Base-by-base conservation (phyloP, 2,113 vertebrate species). In the Peromyscus maniculatus region DNA sequence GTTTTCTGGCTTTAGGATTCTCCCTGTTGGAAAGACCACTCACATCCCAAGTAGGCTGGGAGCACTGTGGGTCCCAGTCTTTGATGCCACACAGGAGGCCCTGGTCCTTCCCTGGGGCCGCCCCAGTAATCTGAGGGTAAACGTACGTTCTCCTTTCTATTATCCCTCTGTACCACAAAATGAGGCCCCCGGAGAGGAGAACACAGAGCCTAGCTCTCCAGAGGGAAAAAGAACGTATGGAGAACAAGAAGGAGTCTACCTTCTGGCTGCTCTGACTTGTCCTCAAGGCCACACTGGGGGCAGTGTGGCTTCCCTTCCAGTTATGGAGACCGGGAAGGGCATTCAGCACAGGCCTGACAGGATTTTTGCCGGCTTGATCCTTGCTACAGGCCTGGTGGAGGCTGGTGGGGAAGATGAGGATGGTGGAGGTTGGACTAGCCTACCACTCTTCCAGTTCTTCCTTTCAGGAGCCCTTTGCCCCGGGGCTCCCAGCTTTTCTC, bases 221-320 rank as follows among this genome's bases (percentile, higher is more conserved):
- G 19, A 11, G 28, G 62, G n/a, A 26, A 24, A 39, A 43, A 62
- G 28, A 57, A 7, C 12, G 7, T 75, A 72, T 15, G 57, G 24
- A 84, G 75, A n/a, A 6, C 28, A 0, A 71, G 28, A 0, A 71
- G 28, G 12, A 75, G n/a, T 28, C 78, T 64, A 21, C 13, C 2
- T 22, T 62, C 71, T 24, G n/a, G 59, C 19, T 1, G 0, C 43
- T 15, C 1, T 39, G 31, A 33, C 64, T 36, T 0, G 2, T 26
- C 52, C 43, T 7, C 43, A n/a, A 24, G 55, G 49, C 26, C 74
- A 4, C 86, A 33, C 3, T 49, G 74, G 52, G 55, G 62, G 39
- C 31, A 15, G 5, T 2, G 0, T 87, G 46, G 59, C 4, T 46
- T 89, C 28, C 52, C 52, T 33, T 22, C n/a, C 15, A 4, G 9